Base-by-base conservation (phyloP, 2,797 vertebrate genomes). In the Rhinophrynus dorsalis region DNA sequence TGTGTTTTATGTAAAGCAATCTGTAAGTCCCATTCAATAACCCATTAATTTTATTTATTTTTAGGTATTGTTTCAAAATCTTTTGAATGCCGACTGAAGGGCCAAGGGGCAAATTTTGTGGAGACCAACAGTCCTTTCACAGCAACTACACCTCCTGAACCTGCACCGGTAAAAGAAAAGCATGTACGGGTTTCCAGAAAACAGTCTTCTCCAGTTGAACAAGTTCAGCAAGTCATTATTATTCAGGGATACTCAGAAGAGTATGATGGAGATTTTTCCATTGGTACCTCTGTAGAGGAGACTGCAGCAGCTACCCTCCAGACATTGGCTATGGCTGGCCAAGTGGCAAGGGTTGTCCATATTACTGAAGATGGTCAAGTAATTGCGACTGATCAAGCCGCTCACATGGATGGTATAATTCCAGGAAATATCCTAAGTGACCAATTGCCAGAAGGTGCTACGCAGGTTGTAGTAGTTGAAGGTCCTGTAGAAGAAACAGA, bases 1-100 rank as follows among this genome's bases (percentile, higher is more conserved):
- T n/a, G n/a, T n/a, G n/a, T n/a, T n/a, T n/a, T n/a, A n/a, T n/a
- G n/a, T n/a, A n/a, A n/a, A n/a, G n/a, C n/a, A n/a, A n/a, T n/a
- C n/a, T n/a, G n/a, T n/a, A n/a, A n/a, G n/a, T n/a, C n/a, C n/a
- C n/a, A n/a, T n/a, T n/a, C n/a, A n/a, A n/a, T n/a, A n/a, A n/a
- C n/a, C n/a, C n/a, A n/a, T n/a, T n/a, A n/a, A n/a, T n/a, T 45
- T 66, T 32, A 74, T 79, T 70, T 77, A 82, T 35, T 85, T 68
- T 2, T 74, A 99, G 97, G 97, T 77, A 99, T 99, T 0, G 97
- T 99, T 54, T 98, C 95, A 76, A 99, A 99, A 85, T 97, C 97
- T 10, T 99, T 97, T 0, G 97, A 99, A 81, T 99, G 97, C 75
- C 95, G 97, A 2, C 85, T 99, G 65, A 97, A 95, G 83, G 97